phyloP scores from a whole-genome alignment of 2,797 vertebrate species.

The Lutjanus campechanus region DNA sequence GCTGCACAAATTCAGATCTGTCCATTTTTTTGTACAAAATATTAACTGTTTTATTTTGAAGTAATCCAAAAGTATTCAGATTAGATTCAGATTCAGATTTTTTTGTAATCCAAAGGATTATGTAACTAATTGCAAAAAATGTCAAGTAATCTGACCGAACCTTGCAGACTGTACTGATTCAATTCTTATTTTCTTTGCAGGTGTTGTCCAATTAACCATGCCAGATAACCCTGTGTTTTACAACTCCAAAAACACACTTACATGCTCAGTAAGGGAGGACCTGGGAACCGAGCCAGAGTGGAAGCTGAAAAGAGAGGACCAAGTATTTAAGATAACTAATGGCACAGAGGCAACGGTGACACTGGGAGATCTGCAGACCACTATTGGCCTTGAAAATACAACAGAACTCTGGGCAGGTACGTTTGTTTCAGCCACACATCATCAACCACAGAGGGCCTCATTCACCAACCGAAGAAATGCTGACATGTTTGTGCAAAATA shows the following conservation, averaged over 20 bases:
- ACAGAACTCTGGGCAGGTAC: slow-evolving; percentile 76
- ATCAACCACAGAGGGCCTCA: too few relatives aligned
- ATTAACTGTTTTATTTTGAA: too few relatives aligned
- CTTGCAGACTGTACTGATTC: background rate
- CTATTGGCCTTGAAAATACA: fast-evolving
- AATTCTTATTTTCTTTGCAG: slow-evolving; percentile 54
- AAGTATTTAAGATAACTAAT: background rate
- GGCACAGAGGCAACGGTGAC: slow-evolving; percentile 34
- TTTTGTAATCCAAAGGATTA: too few relatives aligned
- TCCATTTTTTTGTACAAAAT: too few relatives aligned
- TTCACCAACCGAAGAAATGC: too few relatives aligned
- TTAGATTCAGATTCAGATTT: too few relatives aligned
- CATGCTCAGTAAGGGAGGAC: fast-evolving
- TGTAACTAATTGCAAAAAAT: too few relatives aligned
- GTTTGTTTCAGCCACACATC: background rate
- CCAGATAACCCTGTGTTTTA: background rate
- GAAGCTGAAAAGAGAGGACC: fast-evolving
- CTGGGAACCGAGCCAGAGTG: fast-evolving
- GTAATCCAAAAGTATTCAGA: too few relatives aligned
- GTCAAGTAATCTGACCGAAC: too few relatives aligned
- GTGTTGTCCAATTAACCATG: slow-evolving; percentile 13
- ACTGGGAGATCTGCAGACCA: fast-evolving
- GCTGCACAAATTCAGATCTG: too few relatives aligned
- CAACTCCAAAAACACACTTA: fast-evolving
- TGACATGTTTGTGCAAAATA: too few relatives aligned